Base-by-base conservation (phyloP, 1,140 invertebrate species). In the Aphaenogaster rudis region DNA sequence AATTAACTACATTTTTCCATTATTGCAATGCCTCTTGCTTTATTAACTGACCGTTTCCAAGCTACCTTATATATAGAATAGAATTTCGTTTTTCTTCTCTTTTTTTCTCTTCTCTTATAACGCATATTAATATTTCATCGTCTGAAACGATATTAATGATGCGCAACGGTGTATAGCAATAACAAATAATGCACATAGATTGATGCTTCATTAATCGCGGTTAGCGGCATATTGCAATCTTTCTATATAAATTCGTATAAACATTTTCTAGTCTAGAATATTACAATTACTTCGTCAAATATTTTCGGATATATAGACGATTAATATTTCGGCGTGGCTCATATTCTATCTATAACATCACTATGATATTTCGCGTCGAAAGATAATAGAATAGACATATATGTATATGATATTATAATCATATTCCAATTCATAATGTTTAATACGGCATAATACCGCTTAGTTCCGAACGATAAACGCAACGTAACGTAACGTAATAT, bases 381-480 rank as follows among this genome's bases (percentile, higher is more conserved):
- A 59, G 66, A 82, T 72, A 82, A 82, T 59, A 59, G 39, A 74
- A 57, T 33, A 28, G 15, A 36, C 28, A 21, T 15, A n/a, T 48
- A 21, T 21, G 11, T 59, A 28, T 2, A 33, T 42, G 11, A 74
- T 45, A 21, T 81, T 61, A 61, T 82, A 61, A 72, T 82, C 13
- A 72, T 61, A 66, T 82, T 72, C 13, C 66, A 45, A 82, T 72
- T 72, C n/a, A 74, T 72, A 59, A 33, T 57, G 39, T 57, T 82
- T 82, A 82, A 82, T 82, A 74, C n/a, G 11, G 39, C 67, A 82
- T 82, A 74, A 61, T 82, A 36, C 11, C 39, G 17, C 17, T 82
- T 69, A 45, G 66, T 82, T 59, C 6, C 39, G 11, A 72, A 28
- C 39, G 21, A 61, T 63, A 74, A 82, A 72, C 17, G 79, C 42